These are phyloP conservation scores for Notothenia rossii DNA, from an alignment of 2,113 vertebrate species.

Conservation along the genomic window DNA sequence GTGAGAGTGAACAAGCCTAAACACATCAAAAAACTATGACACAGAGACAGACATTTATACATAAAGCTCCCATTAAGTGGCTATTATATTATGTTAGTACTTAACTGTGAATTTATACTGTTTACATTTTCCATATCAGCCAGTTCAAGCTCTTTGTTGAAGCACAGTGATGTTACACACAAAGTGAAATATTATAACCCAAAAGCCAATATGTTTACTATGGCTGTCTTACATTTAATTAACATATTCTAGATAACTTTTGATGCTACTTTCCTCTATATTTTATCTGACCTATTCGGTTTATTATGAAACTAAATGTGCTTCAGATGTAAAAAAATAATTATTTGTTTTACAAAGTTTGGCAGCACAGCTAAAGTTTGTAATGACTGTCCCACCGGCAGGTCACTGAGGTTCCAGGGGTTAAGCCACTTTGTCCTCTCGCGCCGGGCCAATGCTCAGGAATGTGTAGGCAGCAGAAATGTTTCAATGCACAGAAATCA, in stretches of 20 bases:
- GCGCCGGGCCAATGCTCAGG: slow-evolving; percentile 51
- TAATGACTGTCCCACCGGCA: slow-evolving; percentile 25
- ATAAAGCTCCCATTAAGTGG: background rate
- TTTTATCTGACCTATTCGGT: background rate
- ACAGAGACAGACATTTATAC: slow-evolving; percentile 2
- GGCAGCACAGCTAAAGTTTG: slow-evolving; percentile 34
- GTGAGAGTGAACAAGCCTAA: slow-evolving; percentile 27
- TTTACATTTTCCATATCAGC: background rate
- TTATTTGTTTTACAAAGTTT: background rate
- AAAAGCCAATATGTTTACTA: background rate
- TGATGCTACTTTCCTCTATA: background rate
- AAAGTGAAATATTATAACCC: background rate
- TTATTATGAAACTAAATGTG: background rate
- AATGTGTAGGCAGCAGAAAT: slow-evolving; percentile 52
- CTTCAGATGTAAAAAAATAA: background rate
- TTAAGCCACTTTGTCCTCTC: slow-evolving; percentile 55
- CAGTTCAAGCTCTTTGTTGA: background rate
- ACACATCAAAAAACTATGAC: slow-evolving; percentile 22
- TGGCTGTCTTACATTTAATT: too few species aligned
- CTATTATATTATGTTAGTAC: background rate
- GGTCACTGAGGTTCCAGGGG: slow-evolving; percentile 38
- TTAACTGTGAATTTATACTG: background rate
- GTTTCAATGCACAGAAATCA: slow-evolving; percentile 42
- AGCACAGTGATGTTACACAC: background rate
- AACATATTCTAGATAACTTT: background rate